A percentile compares a stretch with the other conserved stretches of the same genome.
Evolutionary conservation across 2,888 invertebrate genomes (phyloP).

Genomic region (Biston stratarius): DNA sequence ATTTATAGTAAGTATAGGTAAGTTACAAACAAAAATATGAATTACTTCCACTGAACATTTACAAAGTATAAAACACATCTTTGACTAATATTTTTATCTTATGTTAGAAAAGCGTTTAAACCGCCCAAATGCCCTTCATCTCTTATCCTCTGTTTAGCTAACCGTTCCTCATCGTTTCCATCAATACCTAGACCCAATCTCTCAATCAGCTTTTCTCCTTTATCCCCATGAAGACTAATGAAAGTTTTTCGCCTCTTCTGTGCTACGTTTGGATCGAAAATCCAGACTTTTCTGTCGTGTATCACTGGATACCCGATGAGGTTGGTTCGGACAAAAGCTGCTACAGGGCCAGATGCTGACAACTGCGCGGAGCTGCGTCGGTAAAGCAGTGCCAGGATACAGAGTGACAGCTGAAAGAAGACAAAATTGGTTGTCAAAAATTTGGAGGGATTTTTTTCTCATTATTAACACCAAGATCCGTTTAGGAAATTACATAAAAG

Average conservation of each 20-base stretch:
- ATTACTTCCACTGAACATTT: too few species aligned
- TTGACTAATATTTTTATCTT: conserved; percentile 19
- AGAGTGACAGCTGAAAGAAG: conserved; percentile 64
- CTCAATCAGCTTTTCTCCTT: conserved; percentile 88
- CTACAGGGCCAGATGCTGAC: conserved; percentile 64
- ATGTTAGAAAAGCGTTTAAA: conserved; percentile 70
- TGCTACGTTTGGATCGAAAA: conserved; percentile 89
- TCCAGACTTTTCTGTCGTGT: conserved; percentile 86
- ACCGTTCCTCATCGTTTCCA: conserved; percentile 85
- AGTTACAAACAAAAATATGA: too few species aligned
- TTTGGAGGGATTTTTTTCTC: background rate
- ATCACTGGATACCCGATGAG: conserved; percentile 87
- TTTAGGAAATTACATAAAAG: too few species aligned
- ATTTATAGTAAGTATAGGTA: too few species aligned
- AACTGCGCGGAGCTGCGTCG: conserved; percentile 50
- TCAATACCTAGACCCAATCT: conserved; percentile 88
- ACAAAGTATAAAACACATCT: background rate
- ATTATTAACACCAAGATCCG: background rate
- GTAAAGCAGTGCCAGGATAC: conserved; percentile 55
- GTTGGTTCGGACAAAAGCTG: conserved; percentile 78
- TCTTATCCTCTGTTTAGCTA: conserved; percentile 79
- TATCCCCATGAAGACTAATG: conserved; percentile 87
- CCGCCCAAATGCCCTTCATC: conserved; percentile 87
- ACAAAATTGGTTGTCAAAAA: conserved; percentile 29
- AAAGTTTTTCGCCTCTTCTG: conserved; percentile 86